Evolutionary conservation across 1,140 invertebrate species (phyloP), one percentile per base, ranked within the genome.

Genomic region (Cepaea nemoralis): DNA sequence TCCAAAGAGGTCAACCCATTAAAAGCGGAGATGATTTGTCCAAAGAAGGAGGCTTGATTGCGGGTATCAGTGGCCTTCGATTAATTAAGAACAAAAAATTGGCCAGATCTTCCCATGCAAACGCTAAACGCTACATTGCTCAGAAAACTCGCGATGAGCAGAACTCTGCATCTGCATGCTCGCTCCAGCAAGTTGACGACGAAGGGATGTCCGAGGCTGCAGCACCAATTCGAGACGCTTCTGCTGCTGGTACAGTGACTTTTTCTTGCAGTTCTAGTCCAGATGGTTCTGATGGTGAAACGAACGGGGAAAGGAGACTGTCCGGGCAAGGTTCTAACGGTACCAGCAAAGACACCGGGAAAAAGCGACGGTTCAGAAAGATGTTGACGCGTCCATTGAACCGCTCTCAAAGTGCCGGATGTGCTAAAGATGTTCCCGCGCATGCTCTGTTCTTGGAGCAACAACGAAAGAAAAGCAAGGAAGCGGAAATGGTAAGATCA

Each of bases 321-420:
- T 55, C 75, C 22, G 75, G 50, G 27, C 75, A 77, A 19, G 31
- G 14, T 24, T 24, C 31, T 27, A 77, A 63, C 48, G 75, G 59
- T 0, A 39, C 71, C 16, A 48, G 27, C 42, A 74, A 74, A 59
- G 76, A 66, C 3, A 40, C 40, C 31, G 73, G 79, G 1, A 86
- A 86, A 35, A 86, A 87, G 48, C 78, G 85, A 10, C 85, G 86
- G 31, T 87, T 88, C 55, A 84, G 85, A 22, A 86, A 86, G 59
- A 87, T 91, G 73, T 85, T 91, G 27, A 83, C 89, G 10, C 86
- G 89, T 40, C 89, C 91, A 8, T 77, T 92, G 40, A 81, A 91
- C 40, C 80, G 91, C 27, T 92, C 91, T 77, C 90, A 91, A 55
- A 91, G 90, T 82, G 91, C 91, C 6, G 91, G 91, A n/a, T 90